Evolutionary conservation across 1,140 invertebrate species (phyloP).

Genomic region (Orchestia grillus): DNA sequence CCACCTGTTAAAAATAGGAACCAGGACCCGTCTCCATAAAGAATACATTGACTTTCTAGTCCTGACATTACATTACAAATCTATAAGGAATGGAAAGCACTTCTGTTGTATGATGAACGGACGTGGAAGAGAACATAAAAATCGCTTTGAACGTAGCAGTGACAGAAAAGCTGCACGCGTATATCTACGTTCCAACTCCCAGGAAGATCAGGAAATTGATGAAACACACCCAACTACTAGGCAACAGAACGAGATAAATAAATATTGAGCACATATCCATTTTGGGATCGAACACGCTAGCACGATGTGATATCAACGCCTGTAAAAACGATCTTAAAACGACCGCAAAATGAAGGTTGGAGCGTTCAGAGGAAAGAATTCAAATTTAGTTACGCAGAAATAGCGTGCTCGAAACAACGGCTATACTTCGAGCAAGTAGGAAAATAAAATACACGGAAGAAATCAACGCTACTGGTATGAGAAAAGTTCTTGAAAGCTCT

Average conservation of each 20-base stretch:
- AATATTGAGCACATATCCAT: constrained; percentile 16
- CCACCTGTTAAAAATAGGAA: neutral
- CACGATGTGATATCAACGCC: neutral
- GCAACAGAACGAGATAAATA: neutral
- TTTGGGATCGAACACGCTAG: neutral
- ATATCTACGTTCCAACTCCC: no score
- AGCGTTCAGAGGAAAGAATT: neutral
- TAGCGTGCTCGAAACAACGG: neutral
- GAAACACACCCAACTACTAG: neutral
- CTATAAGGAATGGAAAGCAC: no score
- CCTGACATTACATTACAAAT: neutral
- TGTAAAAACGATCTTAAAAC: neutral
- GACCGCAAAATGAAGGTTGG: neutral
- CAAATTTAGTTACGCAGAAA: neutral
- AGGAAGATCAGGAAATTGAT: neutral
- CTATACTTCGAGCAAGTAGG: neutral
- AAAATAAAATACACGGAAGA: neutral
- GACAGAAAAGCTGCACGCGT: neutral
- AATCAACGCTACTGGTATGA: neutral
- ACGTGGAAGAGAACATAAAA: no score
- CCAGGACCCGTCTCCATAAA: neutral
- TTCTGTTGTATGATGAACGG: no score
- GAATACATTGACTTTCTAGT: neutral
- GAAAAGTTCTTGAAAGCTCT: neutral
- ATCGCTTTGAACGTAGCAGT: neutral